These are phyloP conservation scores for Helicoverpa assulta DNA, from an alignment of 2,888 invertebrate genomes.

Conservation along the genomic window DNA sequence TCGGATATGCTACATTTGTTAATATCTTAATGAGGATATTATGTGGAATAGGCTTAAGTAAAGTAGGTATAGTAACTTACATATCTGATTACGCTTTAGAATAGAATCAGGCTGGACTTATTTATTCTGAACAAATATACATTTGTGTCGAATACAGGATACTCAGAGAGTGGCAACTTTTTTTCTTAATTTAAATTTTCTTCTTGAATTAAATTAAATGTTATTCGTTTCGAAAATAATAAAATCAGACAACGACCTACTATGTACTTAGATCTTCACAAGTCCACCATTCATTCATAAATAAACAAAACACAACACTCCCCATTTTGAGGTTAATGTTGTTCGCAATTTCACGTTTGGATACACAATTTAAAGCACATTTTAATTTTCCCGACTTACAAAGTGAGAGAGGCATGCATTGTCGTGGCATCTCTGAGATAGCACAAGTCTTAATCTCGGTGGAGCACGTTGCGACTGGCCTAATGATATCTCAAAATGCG, in stretches of 20 bases:
- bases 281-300: slow-evolving; percentile 9
- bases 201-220: neutral
- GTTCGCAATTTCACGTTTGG: slow-evolving; percentile 59
- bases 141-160: too few species aligned
- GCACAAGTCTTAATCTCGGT: slow-evolving; percentile 85
- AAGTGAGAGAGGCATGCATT: slow-evolving; percentile 73
- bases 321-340: slow-evolving; percentile 48
- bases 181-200: too few species aligned
- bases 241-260: neutral
- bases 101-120: too few species aligned
- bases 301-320: slow-evolving; percentile 15
- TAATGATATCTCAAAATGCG: slow-evolving; percentile 89
- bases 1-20: neutral
- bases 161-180: too few species aligned
- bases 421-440: slow-evolving; percentile 75
- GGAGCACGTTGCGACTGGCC: slow-evolving; percentile 80
- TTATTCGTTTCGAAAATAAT: neutral
- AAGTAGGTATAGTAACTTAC: too few species aligned
- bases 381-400: slow-evolving; percentile 73
- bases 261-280: too few species aligned
- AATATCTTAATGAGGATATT: too few species aligned
- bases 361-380: slow-evolving; percentile 66
- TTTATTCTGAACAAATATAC: too few species aligned
- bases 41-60: too few species aligned
- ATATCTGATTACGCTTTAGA: too few species aligned